Conservation (phyloP, 2,888 invertebrate species). For the Drosophila tripunctata region DNA sequence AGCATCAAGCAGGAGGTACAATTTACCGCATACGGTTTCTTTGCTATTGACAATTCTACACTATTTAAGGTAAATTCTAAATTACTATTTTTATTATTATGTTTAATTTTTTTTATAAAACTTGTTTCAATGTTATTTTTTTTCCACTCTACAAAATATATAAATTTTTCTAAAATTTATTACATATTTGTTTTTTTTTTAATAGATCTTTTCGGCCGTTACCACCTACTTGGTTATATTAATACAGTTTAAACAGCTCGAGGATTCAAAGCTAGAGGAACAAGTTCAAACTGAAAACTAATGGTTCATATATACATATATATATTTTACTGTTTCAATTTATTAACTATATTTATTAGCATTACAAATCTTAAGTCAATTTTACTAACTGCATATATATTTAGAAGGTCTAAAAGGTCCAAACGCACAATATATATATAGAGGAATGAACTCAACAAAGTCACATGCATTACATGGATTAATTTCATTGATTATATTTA, state of each 20-base stretch:
- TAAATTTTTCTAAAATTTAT: background rate
- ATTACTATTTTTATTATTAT: too few species aligned
- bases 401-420: conserved; percentile 23
- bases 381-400: conserved; percentile 60
- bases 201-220: conserved; percentile 83
- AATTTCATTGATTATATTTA: conserved; percentile 16
- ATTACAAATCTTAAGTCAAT: conserved; percentile 67
- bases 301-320: background rate
- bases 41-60: conserved; percentile 83
- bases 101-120: too few species aligned
- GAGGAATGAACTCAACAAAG: too few species aligned
- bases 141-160: background rate
- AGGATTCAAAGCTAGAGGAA: conserved; percentile 80
- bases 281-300: conserved; percentile 18
- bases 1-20: conserved; percentile 83
- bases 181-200: background rate
- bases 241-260: conserved; percentile 84
- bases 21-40: conserved; percentile 84
- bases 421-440: conserved; percentile 25
- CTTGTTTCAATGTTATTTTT: too few species aligned
- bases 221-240: conserved; percentile 84
- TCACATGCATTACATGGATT: conserved; percentile 25
- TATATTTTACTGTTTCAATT: conserved; percentile 27
- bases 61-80: conserved; percentile 79
- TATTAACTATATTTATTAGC: conserved; percentile 53